Evolutionary conservation across 2,797 vertebrate genomes (phyloP), one percentile per base, ranked within the genome.

Genomic region (Cossypha dichroa): DNA sequence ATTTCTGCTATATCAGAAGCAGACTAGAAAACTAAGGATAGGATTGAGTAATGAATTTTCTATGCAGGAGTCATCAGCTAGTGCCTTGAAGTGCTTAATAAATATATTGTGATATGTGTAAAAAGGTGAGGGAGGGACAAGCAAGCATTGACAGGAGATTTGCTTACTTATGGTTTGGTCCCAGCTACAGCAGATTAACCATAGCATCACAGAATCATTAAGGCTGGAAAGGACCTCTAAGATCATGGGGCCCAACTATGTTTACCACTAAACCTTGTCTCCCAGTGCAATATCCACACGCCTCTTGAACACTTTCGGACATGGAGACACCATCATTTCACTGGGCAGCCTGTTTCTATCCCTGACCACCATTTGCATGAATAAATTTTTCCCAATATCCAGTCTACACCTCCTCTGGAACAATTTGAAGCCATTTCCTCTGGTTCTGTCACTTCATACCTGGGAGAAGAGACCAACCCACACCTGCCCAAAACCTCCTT

Each of bases 401-500:
- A 22, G 14, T 7, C 31, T 41, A 70, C 26, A 15, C 5, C 11
- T 66, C 11, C 14, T 5, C 14, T 38, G 11, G 14, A 1, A 5
- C 33, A 33, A 10, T 29, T 40, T 46, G 20, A 85, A 23, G 6
- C 26, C 3, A 3, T 60, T 59, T 85, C 11, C 3, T 69, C 29
- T 51, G 13, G 4, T 63, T 26, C 19, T 68, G 15, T 43, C 4
- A 1, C 15, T 26, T 54, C 21, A 20, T 43, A 5, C 19, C 9
- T 18, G 16, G 22, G n/a, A 68, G 26, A 77, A 59, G 25, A 77
- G 34, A 11, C 22, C 0, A 1, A 59, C 6, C 3, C 7, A 6
- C 45, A 26, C 8, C 2, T 18, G 1, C 0, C n/a, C 5, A 26
- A 3, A n/a, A 0, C 3, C 19, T 45, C n/a, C n/a, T n/a, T 43